Percentiles rank a stretch among this genome's conserved stretches.
Conservation (phyloP, 1,140 invertebrate species). For the Myzus persicae region DNA sequence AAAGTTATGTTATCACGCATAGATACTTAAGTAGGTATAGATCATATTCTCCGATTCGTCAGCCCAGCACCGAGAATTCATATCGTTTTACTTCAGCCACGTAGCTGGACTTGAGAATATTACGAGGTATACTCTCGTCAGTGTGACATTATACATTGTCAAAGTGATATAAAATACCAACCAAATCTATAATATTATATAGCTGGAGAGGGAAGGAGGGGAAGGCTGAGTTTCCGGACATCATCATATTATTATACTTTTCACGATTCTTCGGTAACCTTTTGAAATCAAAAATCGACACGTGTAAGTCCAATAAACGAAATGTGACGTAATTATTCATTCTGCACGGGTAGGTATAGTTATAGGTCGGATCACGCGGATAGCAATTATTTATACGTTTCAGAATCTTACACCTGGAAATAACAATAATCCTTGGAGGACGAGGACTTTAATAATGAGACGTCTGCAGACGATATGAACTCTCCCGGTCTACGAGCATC, state of each 20-base stretch:
- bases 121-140: background rate
- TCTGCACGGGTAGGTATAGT: background rate
- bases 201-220: too few species aligned
- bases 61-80: background rate
- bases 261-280: background rate
- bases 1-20: background rate
- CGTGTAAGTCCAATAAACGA: background rate
- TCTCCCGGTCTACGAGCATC: background rate
- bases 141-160: background rate
- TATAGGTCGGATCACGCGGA: too few species aligned
- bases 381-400: background rate
- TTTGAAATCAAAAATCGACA: background rate
- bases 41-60: background rate
- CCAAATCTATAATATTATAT: too few species aligned
- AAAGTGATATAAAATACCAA: background rate
- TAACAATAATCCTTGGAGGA: background rate
- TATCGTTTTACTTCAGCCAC: background rate
- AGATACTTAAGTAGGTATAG: background rate
- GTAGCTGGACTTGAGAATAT: background rate
- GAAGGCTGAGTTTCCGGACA: background rate
- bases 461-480: background rate
- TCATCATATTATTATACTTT: background rate
- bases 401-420: background rate
- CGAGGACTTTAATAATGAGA: background rate
- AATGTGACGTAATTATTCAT: background rate